Evolutionary conservation across 2,888 invertebrate genomes (phyloP).

Genomic region (Drosophila cracens): DNA sequence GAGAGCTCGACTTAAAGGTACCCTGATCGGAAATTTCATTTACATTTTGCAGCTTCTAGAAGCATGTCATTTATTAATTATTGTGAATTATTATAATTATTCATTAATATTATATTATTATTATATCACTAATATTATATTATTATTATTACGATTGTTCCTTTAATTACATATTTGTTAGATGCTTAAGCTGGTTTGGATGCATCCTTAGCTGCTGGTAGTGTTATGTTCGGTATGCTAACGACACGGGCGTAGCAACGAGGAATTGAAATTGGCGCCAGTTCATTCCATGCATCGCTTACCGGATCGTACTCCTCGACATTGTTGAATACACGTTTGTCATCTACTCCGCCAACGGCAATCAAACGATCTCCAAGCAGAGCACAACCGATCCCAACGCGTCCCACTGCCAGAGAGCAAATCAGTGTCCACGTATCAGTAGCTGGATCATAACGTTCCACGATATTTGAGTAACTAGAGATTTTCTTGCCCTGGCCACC

Average conservation of each 20-base stretch:
- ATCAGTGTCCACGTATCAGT: slow-evolving; percentile 95
- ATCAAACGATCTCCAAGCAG: slow-evolving; percentile 91
- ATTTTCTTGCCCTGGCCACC: slow-evolving; percentile 89
- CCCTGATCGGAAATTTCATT: too few relatives aligned
- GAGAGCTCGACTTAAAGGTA: too few relatives aligned
- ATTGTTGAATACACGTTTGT: slow-evolving; percentile 91
- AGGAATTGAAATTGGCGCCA: slow-evolving; percentile 92
- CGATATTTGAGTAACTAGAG: slow-evolving; percentile 87
- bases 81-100: too few relatives aligned
- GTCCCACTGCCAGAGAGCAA: slow-evolving; percentile 74
- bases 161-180: accelerated
- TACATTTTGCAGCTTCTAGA: neutral
- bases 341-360: slow-evolving; percentile 92
- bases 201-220: neutral
- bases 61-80: neutral
- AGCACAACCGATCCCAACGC: slow-evolving; percentile 90
- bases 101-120: too few relatives aligned
- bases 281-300: slow-evolving; percentile 91
- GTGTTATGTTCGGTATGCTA: slow-evolving; percentile 84
- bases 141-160: neutral
- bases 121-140: neutral
- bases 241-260: slow-evolving; percentile 95
- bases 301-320: slow-evolving; percentile 96
- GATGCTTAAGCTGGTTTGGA: neutral
- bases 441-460: slow-evolving; percentile 92